Evolutionary conservation across 1,140 invertebrate genomes (phyloP).

Genomic region (Pseudomyrmex cubaensis): DNA sequence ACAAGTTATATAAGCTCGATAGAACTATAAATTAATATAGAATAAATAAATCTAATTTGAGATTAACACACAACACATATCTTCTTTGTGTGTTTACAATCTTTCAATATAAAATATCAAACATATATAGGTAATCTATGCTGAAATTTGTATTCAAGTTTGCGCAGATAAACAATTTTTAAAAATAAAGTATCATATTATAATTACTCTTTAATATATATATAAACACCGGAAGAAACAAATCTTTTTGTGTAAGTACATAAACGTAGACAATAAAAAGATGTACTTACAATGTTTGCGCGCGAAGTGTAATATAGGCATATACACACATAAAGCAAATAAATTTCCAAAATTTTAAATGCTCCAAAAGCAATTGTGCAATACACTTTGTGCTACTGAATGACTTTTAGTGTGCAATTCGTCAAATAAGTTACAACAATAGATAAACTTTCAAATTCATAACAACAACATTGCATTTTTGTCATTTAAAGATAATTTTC

Average conservation of each 20-base stretch:
- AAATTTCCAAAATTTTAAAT: slow-evolving; percentile 46
- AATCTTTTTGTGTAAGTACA: slow-evolving; percentile 22
- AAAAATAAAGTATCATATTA: too few relatives aligned
- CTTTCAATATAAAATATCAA: slow-evolving; percentile 15
- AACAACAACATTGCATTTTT: too few relatives aligned
- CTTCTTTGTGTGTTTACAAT: slow-evolving; percentile 15
- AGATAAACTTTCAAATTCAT: slow-evolving; percentile 38
- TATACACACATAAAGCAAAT: slow-evolving; percentile 4
- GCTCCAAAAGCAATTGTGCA: slow-evolving; percentile 30
- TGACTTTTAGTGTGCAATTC: background rate
- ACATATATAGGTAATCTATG: background rate
- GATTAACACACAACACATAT: background rate
- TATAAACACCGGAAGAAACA: too few relatives aligned
- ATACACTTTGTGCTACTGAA: slow-evolving; percentile 12
- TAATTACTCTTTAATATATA: too few relatives aligned
- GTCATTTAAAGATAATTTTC: too few relatives aligned
- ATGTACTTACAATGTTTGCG: slow-evolving; percentile 17
- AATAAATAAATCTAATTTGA: slow-evolving; percentile 18
- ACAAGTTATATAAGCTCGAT: slow-evolving; percentile 3
- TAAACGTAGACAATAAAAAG: slow-evolving; percentile 2
- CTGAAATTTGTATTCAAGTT: slow-evolving; percentile 14
- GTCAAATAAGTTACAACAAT: slow-evolving; percentile 33
- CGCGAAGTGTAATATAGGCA: background rate
- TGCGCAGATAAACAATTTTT: too few relatives aligned
- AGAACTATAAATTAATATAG: slow-evolving; percentile 10